Conservation (phyloP, 35 echinoderm and acorn worm species). For the Anneissia japonica region DNA sequence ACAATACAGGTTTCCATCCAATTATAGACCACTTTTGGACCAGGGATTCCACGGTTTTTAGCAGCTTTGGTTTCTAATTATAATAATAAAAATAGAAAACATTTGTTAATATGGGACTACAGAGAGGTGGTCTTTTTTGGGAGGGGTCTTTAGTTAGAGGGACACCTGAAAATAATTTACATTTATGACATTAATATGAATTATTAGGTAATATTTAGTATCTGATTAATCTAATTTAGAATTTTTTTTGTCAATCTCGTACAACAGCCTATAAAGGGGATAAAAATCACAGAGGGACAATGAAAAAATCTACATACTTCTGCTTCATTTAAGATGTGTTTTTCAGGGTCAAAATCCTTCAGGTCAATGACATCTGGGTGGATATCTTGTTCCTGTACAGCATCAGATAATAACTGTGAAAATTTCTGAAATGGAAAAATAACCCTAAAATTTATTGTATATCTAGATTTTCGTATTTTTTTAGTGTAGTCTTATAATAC, state of each 20-base stretch:
- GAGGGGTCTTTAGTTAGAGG: not conserved
- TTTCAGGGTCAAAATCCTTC: conserved; percentile 91
- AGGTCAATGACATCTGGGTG: conserved; percentile 63
- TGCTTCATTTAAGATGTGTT: conserved; percentile 47
- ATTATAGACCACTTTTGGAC: no score
- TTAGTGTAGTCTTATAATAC: not conserved
- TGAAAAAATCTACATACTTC: conserved; percentile 55
- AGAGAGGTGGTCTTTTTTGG: not conserved
- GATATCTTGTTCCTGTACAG: not conserved
- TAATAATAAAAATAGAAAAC: no score
- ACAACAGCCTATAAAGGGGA: not conserved
- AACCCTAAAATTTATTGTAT: no score
- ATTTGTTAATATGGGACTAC: not conserved
- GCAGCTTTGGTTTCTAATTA: no score
- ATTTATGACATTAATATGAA: not conserved
- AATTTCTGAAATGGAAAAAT: conserved; percentile 28
- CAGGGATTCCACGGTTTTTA: no score
- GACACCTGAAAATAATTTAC: not conserved
- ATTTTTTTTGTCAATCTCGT: not conserved
- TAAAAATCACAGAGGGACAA: not conserved
- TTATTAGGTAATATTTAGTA: not conserved
- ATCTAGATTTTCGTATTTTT: not conserved
- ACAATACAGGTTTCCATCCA: no score
- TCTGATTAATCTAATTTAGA: not conserved
- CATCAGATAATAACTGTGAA: conserved; percentile 24